Percentiles rank a stretch among this genome's conserved stretches.
Conservation (phyloP, 2,797 vertebrate species). For the Thalassophryne amazonica region DNA sequence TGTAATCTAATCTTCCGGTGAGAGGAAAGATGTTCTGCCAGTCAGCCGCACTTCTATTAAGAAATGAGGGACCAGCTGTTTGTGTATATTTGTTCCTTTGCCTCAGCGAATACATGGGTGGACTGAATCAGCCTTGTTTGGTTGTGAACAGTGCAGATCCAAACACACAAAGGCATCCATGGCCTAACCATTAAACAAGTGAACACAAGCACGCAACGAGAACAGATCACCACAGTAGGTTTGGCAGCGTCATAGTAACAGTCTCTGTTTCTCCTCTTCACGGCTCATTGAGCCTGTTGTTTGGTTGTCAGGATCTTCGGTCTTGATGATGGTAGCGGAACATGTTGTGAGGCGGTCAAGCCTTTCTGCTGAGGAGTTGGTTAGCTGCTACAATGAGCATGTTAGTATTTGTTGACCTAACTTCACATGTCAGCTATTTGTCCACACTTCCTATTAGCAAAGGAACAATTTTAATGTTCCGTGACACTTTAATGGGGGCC, state of each 20-base stretch:
- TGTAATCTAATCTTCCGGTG: constrained; percentile 39
- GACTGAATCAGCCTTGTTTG: constrained; percentile 16
- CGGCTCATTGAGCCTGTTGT: not conserved
- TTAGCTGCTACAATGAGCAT: constrained; percentile 8
- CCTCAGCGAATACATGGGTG: not conserved
- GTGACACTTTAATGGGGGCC: too few species aligned
- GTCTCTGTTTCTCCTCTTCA: not conserved
- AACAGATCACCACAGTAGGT: not conserved
- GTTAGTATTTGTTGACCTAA: constrained; percentile 19
- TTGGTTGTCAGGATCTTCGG: not conserved
- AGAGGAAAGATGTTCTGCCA: constrained; percentile 33
- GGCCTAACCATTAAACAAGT: not conserved
- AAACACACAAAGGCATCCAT: not conserved
- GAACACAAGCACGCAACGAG: not conserved
- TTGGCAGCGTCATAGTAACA: constrained; percentile 14
- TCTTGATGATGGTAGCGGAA: constrained; percentile 3
- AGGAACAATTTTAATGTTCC: too few species aligned
- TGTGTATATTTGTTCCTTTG: constrained; percentile 33
- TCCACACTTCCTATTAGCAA: not conserved
- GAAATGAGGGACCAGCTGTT: constrained; percentile 54
- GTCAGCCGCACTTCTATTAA: constrained; percentile 50
- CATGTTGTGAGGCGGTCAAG: not conserved
- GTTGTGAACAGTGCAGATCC: constrained; percentile 10
- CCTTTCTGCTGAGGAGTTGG: constrained; percentile 12
- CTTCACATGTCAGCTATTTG: constrained; percentile 22